Percentiles rank a stretch among this genome's conserved stretches.
Evolutionary conservation across 2,113 vertebrate genomes (phyloP).

Genomic region (Tyrannus savana): DNA sequence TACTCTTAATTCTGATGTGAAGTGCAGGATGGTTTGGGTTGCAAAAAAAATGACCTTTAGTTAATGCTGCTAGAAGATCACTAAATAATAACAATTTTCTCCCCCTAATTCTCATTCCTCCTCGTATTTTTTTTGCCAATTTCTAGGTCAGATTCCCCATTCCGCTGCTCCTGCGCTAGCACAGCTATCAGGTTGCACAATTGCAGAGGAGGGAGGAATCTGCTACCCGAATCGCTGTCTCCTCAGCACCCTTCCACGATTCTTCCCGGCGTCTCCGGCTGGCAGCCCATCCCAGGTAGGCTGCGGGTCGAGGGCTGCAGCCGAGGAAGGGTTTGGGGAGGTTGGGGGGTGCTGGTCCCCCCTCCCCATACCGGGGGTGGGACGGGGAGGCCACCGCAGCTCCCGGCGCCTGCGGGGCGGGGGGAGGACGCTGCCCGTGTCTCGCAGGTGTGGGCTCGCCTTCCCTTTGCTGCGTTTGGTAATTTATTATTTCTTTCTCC

Average conservation of each 20-base stretch:
- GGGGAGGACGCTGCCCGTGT: not conserved
- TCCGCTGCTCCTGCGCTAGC: not conserved
- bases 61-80: not conserved
- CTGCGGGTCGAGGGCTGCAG: not conserved
- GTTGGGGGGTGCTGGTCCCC: not conserved
- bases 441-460: not conserved
- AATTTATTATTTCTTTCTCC: not conserved
- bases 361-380: not conserved
- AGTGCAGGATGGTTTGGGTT: not conserved
- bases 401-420: not conserved
- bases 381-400: not conserved
- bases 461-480: not conserved
- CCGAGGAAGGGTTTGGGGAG: not conserved
- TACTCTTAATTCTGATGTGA: accelerated
- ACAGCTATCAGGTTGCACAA: not conserved
- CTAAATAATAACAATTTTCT: not conserved
- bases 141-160: constrained; percentile 32
- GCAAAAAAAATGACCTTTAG: not conserved
- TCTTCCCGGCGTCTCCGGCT: not conserved
- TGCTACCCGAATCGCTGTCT: not conserved
- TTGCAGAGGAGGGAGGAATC: constrained; percentile 1
- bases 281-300: not conserved
- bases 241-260: not conserved
- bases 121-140: not conserved
- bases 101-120: not conserved